These are phyloP conservation scores for Carassius gibelio DNA, from an alignment of 2,113 vertebrate species.

Conservation along the genomic window DNA sequence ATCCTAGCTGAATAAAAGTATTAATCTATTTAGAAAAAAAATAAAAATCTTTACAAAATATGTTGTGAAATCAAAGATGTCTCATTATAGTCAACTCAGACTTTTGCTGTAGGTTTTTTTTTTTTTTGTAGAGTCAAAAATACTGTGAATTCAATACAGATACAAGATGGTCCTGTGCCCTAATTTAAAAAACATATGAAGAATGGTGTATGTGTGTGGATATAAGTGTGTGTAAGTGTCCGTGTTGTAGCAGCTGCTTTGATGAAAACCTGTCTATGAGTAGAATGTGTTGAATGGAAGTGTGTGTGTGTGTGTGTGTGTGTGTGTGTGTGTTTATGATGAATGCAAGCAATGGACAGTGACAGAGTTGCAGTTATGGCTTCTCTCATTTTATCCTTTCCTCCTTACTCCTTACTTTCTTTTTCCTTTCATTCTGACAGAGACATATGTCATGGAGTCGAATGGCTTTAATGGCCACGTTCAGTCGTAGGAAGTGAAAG, in stretches of 20 bases:
- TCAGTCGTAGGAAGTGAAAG: conserved; percentile 64
- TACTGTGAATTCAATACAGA: too few species aligned
- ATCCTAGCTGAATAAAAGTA: too few species aligned
- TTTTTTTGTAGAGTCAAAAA: too few species aligned
- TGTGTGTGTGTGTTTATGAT: conserved; percentile 59
- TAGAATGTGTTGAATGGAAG: background rate
- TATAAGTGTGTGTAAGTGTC: conserved; percentile 59
- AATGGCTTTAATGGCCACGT: conserved; percentile 61
- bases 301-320: conserved; percentile 61
- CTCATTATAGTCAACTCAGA: too few species aligned
- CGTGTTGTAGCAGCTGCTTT: too few species aligned
- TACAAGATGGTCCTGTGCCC: too few species aligned
- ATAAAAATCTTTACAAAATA: too few species aligned
- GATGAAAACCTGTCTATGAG: conserved; percentile 50
- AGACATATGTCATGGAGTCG: conserved; percentile 72
- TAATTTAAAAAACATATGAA: background rate
- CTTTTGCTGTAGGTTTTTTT: too few species aligned
- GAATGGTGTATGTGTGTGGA: background rate
- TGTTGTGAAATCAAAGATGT: too few species aligned
- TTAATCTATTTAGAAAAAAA: too few species aligned
- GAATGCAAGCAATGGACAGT: conserved; percentile 65
- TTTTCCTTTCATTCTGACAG: conserved; percentile 53
- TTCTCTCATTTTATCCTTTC: conserved; percentile 67
- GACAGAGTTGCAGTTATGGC: conserved; percentile 69
- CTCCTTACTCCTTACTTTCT: conserved; percentile 25